Conservation (phyloP, 2,888 invertebrate species). For the Nematopogon swammerdamellus region DNA sequence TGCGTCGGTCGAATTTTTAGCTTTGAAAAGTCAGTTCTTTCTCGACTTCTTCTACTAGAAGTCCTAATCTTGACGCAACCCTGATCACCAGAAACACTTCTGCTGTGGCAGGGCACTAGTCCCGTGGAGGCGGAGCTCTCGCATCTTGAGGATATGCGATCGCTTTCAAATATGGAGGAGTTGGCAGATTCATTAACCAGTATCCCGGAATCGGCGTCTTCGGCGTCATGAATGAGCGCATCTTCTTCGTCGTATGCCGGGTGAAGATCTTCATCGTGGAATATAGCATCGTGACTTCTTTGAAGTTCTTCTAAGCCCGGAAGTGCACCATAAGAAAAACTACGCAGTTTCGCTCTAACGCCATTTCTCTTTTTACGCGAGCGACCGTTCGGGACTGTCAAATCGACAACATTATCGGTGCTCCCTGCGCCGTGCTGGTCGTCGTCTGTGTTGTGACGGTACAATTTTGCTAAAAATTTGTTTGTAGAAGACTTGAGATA, state of each 20-base stretch:
- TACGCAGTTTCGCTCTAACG: conserved; percentile 57
- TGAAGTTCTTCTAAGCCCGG: conserved; percentile 71
- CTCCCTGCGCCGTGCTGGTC: conserved; percentile 23
- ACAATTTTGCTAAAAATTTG: conserved; percentile 65
- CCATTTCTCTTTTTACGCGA: conserved; percentile 39
- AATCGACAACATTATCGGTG: conserved; percentile 30
- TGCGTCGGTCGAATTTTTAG: conserved; percentile 38
- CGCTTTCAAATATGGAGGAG: conserved; percentile 61
- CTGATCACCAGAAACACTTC: conserved; percentile 51
- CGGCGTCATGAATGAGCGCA: conserved; percentile 57
- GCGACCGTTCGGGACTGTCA: conserved; percentile 26
- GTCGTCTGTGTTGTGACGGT: conserved; percentile 45
- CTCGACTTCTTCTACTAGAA: conserved; percentile 40
- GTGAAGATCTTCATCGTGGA: conserved; percentile 57
- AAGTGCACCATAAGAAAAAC: conserved; percentile 72
- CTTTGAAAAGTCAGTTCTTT: conserved; percentile 31
- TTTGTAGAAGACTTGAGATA: conserved; percentile 69
- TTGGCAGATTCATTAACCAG: conserved; percentile 70
- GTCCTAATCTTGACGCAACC: conserved; percentile 32
- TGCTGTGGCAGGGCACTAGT: conserved; percentile 33
- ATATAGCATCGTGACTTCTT: conserved; percentile 57
- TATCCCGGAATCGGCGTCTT: conserved; percentile 74
- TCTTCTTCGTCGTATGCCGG: conserved; percentile 52
- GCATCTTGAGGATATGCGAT: conserved; percentile 49
- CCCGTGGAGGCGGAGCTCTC: conserved; percentile 49